Percentiles rank a stretch among this genome's conserved stretches.
Evolutionary conservation across 2,888 invertebrate genomes (phyloP).

Genomic region (Mamestra brassicae): DNA sequence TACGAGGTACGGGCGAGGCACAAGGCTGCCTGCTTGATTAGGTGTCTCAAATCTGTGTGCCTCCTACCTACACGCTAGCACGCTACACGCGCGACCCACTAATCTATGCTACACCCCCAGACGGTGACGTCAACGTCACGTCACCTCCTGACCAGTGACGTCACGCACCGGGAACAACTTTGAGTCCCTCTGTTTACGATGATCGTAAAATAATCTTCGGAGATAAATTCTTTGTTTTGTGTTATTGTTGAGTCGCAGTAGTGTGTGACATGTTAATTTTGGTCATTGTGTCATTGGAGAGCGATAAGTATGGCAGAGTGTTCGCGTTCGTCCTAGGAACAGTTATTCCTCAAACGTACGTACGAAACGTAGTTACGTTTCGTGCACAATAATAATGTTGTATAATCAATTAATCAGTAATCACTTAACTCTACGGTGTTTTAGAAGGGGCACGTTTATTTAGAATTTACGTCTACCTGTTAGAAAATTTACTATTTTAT

Average conservation of each 20-base stretch:
- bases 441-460: neutral
- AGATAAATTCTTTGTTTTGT: constrained; percentile 19
- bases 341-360: too few relatives aligned
- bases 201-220: constrained; percentile 27
- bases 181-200: constrained; percentile 42
- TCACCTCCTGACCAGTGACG: constrained; percentile 51
- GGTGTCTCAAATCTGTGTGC: constrained; percentile 34
- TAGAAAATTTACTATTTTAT: neutral
- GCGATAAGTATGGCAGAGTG: constrained; percentile 18
- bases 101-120: constrained; percentile 38
- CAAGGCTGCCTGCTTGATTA: constrained; percentile 42
- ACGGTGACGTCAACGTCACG: constrained; percentile 56
- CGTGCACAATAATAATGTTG: constrained; percentile 16
- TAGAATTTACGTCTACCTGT: neutral
- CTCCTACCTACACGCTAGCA: constrained; percentile 18
- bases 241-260: constrained; percentile 9
- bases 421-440: neutral
- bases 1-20: constrained; percentile 10
- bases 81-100: constrained; percentile 33
- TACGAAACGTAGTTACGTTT: too few relatives aligned
- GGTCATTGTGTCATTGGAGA: constrained; percentile 41
- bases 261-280: constrained; percentile 30
- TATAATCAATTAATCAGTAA: neutral
- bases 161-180: constrained; percentile 33
- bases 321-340: constrained; percentile 8